These are phyloP conservation scores for Oceanodroma leucorhoa DNA, from an alignment of 2,797 vertebrate species.

Conservation along the genomic window DNA sequence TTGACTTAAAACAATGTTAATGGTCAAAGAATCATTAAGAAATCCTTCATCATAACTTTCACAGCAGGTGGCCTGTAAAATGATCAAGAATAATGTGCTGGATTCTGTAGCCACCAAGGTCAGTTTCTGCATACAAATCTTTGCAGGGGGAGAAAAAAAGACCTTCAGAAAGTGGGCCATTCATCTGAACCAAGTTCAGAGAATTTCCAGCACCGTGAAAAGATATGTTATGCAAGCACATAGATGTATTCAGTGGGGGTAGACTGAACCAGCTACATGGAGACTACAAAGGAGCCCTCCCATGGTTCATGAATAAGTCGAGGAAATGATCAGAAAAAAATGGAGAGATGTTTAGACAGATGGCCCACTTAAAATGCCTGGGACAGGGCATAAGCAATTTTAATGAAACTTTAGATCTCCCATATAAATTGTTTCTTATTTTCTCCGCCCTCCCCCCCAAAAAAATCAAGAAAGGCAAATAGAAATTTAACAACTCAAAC, in stretches of 20 bases:
- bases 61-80: slow-evolving; percentile 90
- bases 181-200: slow-evolving; percentile 88
- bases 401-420: slow-evolving; percentile 98
- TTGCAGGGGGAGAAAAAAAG: slow-evolving; percentile 80
- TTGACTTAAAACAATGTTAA: slow-evolving; percentile 94
- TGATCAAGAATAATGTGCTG: slow-evolving; percentile 95
- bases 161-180: slow-evolving; percentile 85
- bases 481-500: slow-evolving; percentile 69
- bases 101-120: slow-evolving; percentile 92
- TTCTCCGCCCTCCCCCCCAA: slow-evolving; percentile 69
- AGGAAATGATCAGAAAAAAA: slow-evolving; percentile 99
- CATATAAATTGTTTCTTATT: slow-evolving; percentile 91
- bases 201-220: slow-evolving; percentile 84
- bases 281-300: slow-evolving; percentile 99
- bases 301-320: slow-evolving; percentile 99
- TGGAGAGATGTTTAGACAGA: slow-evolving; percentile 99
- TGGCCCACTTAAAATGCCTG: slow-evolving; percentile 98
- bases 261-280: slow-evolving; percentile 88
- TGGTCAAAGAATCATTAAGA: slow-evolving; percentile 93
- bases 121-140: slow-evolving; percentile 97
- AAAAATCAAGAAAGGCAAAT: slow-evolving; percentile 81
- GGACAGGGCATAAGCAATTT: slow-evolving; percentile 90
- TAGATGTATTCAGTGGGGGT: slow-evolving; percentile 93
- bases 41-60: slow-evolving; percentile 95
- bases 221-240: slow-evolving; percentile 90